A percentile compares a stretch with the other conserved stretches of the same genome.
These are phyloP conservation scores for Oxycera nigricornis DNA, from an alignment of 2,888 invertebrate species.

Conservation along the genomic window DNA sequence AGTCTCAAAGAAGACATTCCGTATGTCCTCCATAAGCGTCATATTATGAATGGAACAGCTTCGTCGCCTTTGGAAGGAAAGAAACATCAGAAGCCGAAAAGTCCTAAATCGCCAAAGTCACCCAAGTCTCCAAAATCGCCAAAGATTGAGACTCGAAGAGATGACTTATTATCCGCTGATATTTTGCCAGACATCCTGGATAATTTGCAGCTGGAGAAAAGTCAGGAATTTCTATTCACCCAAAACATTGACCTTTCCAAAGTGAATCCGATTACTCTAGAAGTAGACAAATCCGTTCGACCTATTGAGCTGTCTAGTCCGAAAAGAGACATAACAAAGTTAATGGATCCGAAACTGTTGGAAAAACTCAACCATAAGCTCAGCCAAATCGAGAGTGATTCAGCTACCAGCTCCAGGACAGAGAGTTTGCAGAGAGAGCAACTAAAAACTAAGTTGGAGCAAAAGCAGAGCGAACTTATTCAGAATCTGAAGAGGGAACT, in stretches of 20 bases:
- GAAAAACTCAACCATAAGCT: conserved; percentile 76
- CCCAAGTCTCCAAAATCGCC: conserved; percentile 70
- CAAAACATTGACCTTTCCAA: conserved; percentile 79
- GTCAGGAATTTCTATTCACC: conserved; percentile 72
- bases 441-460: conserved; percentile 63
- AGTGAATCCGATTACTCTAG: conserved; percentile 75
- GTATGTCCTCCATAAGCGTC: conserved; percentile 83
- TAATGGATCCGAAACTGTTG: conserved; percentile 71
- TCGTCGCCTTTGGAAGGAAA: conserved; percentile 65
- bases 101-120: conserved; percentile 71
- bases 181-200: conserved; percentile 67
- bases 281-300: conserved; percentile 70
- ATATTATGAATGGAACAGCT: conserved; percentile 85
- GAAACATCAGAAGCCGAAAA: conserved; percentile 66
- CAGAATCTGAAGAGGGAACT: conserved; percentile 68
- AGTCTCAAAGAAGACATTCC: conserved; percentile 75
- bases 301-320: conserved; percentile 71
- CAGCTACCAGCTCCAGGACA: conserved; percentile 76
- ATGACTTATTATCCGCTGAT: conserved; percentile 49
- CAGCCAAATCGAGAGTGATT: conserved; percentile 79
- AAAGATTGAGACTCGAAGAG: conserved; percentile 59
- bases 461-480: conserved; percentile 66
- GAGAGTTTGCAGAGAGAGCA: conserved; percentile 70
- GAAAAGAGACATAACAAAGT: conserved; percentile 73
- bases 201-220: conserved; percentile 62